Percentiles rank a stretch among this genome's conserved stretches.
Evolutionary conservation across 1,140 invertebrate genomes (phyloP).

Genomic region (Mya arenaria): DNA sequence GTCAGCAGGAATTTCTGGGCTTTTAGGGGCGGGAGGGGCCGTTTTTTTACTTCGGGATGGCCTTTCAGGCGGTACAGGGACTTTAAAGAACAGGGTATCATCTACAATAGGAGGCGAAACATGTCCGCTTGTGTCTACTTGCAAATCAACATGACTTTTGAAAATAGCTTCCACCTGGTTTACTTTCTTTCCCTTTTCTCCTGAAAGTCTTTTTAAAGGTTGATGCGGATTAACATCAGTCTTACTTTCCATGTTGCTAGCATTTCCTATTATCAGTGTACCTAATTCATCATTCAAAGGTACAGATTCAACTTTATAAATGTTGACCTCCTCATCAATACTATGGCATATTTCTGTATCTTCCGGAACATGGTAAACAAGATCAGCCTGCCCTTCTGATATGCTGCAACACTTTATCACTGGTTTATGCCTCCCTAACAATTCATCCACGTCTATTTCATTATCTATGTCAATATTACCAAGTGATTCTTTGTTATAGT

Average conservation of each 20-base stretch:
- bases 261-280: neutral
- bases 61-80: conserved; percentile 14
- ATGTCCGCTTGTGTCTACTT: conserved; percentile 20
- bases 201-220: neutral
- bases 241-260: neutral
- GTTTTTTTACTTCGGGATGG: conserved; percentile 13
- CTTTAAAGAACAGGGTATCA: neutral
- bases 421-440: too few relatives aligned
- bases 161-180: neutral
- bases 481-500: neutral
- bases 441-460: too few relatives aligned
- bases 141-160: conserved; percentile 10
- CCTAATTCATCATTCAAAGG: too few relatives aligned
- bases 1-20: neutral
- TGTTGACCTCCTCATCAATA: neutral
- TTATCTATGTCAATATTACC: neutral
- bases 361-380: conserved; percentile 3
- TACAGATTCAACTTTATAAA: too few relatives aligned
- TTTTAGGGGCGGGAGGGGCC: conserved; percentile 3
- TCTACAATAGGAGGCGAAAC: conserved; percentile 19
- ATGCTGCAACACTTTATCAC: too few relatives aligned
- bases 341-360: neutral
- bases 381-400: neutral
- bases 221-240: neutral
- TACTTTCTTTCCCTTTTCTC: neutral